Evolutionary conservation across 2,113 vertebrate species (phyloP).

Genomic region (Platichthys flesus): DNA sequence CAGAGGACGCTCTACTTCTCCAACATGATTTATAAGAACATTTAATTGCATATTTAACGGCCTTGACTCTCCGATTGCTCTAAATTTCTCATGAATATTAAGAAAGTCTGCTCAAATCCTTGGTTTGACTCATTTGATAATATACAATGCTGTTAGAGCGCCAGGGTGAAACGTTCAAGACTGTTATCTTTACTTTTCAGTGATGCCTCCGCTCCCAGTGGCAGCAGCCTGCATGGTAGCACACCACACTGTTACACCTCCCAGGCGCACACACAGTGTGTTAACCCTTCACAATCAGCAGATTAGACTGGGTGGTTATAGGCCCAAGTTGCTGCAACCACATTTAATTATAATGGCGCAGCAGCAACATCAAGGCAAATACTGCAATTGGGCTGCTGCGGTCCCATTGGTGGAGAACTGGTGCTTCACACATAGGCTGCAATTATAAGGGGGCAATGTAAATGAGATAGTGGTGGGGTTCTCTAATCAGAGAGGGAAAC

Average conservation of each 20-base stretch:
- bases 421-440: slow-evolving; percentile 25
- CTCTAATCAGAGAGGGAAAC: slow-evolving; percentile 34
- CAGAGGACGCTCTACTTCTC: background rate
- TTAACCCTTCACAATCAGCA: slow-evolving; percentile 21
- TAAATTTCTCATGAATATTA: background rate
- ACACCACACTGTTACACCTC: slow-evolving; percentile 2
- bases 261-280: background rate
- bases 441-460: slow-evolving; percentile 49
- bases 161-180: slow-evolving; percentile 24
- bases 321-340: slow-evolving; percentile 16
- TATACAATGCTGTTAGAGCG: slow-evolving; percentile 3
- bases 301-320: background rate
- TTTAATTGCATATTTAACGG: background rate
- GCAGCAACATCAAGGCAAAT: slow-evolving; percentile 28
- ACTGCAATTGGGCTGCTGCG: slow-evolving; percentile 40
- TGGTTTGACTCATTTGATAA: slow-evolving; percentile 4
- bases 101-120: slow-evolving; percentile 3
- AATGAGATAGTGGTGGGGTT: slow-evolving; percentile 31
- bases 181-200: slow-evolving; percentile 44
- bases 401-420: slow-evolving; percentile 32
- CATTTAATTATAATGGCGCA: slow-evolving; percentile 53
- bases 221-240: background rate
- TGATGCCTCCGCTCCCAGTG: slow-evolving; percentile 20
- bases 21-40: background rate
- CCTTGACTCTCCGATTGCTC: background rate